Percentiles rank a stretch among this genome's conserved stretches.
These are phyloP conservation scores for Varecia variegata DNA, from an alignment of 2,797 vertebrate genomes.

Conservation along the genomic window DNA sequence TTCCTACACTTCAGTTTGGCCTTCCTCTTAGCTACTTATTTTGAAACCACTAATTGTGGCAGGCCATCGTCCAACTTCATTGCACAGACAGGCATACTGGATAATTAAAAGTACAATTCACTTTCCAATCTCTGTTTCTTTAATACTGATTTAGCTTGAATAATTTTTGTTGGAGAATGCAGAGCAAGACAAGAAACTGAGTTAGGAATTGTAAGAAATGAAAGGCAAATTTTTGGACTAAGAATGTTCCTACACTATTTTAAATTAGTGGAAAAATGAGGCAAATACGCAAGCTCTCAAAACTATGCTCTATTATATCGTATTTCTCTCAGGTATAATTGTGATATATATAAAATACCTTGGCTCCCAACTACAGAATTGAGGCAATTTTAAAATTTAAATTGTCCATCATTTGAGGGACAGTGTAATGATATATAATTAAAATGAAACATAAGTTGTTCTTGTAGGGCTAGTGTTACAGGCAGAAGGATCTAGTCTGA, in stretches of 20 bases:
- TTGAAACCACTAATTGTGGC: background rate
- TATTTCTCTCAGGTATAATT: background rate
- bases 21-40: background rate
- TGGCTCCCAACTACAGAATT: background rate
- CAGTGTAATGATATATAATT: background rate
- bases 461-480: background rate
- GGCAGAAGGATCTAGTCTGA: background rate
- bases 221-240: background rate
- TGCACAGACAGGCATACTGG: background rate
- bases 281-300: background rate
- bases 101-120: background rate
- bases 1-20: background rate
- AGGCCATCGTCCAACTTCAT: background rate
- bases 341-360: background rate
- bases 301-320: background rate
- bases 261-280: background rate
- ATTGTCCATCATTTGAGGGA: background rate
- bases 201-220: background rate
- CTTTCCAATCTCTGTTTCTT: background rate
- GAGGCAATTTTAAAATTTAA: conserved; percentile 2
- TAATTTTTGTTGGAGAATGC: background rate
- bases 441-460: background rate
- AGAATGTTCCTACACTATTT: background rate
- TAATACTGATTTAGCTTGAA: background rate
- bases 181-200: background rate